Evolutionary conservation across 2,888 invertebrate genomes (phyloP).

Genomic region (Eurytoma californica): DNA sequence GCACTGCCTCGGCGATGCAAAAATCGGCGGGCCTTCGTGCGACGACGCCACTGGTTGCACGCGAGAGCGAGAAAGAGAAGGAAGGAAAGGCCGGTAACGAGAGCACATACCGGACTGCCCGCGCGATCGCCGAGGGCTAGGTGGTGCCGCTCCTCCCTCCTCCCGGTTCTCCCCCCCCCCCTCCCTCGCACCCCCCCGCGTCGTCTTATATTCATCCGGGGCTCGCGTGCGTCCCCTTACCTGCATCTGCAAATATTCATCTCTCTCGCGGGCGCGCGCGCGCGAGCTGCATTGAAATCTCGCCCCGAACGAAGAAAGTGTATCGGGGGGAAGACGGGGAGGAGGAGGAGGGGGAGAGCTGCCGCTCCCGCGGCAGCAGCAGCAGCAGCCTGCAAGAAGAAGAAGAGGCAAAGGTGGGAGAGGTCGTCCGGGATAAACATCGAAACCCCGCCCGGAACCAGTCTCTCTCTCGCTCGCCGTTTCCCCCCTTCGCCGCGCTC

Average conservation of each 20-base stretch:
- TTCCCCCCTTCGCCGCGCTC: not conserved
- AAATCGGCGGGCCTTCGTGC: conserved; percentile 25
- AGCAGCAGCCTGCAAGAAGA: conserved; percentile 59
- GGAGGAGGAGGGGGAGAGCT: conserved; percentile 9
- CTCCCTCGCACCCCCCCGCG: not conserved
- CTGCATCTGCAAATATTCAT: conserved; percentile 19
- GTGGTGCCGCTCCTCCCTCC: conserved; percentile 44
- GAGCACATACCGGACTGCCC: conserved; percentile 64
- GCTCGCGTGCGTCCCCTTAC: not conserved
- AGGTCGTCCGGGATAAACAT: conserved; percentile 74
- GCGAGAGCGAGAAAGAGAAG: conserved; percentile 45
- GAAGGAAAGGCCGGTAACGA: conserved; percentile 60
- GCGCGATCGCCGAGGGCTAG: conserved; percentile 67
- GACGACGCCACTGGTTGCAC: conserved; percentile 70
- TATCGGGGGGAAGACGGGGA: conserved; percentile 30
- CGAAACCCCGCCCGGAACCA: conserved; percentile 74
- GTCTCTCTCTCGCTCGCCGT: not conserved
- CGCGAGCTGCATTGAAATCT: conserved; percentile 40
- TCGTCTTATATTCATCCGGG: conserved; percentile 3
- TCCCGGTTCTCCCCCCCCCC: not conserved
- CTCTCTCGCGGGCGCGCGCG: conserved; percentile 30
- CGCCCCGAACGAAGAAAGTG: conserved; percentile 16
- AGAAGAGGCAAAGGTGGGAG: conserved; percentile 63
- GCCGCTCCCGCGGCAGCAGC: conserved; percentile 61
- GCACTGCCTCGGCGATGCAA: conserved; percentile 21